phyloP scores from a whole-genome alignment of 2,113 vertebrate species.

The Lagopus leucura region DNA sequence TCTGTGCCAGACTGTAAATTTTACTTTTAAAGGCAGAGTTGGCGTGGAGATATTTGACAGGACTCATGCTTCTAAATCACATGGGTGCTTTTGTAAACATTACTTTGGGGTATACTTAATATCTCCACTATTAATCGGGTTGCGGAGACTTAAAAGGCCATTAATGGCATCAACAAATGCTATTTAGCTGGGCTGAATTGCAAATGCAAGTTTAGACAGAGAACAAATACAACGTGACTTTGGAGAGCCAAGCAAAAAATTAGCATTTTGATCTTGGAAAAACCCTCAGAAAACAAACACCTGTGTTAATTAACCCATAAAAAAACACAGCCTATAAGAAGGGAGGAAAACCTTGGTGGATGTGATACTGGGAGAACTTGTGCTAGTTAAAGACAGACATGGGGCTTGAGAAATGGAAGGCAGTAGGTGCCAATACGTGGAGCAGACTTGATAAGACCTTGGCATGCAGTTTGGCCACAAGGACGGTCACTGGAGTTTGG shows the following conservation, averaged over 20 bases:
- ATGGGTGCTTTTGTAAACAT: slow-evolving; percentile 64
- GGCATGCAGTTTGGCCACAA: background rate
- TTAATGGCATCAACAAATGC: slow-evolving; percentile 68
- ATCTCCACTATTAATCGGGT: slow-evolving; percentile 65
- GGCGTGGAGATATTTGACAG: slow-evolving; percentile 50
- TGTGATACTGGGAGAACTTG: background rate
- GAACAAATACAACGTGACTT: slow-evolving; percentile 62
- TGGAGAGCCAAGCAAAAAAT: slow-evolving; percentile 22
- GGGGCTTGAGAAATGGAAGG: background rate
- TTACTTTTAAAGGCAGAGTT: slow-evolving; percentile 69
- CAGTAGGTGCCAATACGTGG: background rate
- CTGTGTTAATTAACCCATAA: background rate
- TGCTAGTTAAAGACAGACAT: slow-evolving; percentile 8
- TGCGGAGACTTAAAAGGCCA: slow-evolving; percentile 66
- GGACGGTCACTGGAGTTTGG: background rate
- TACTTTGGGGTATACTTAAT: slow-evolving; percentile 64
- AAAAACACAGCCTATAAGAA: slow-evolving; percentile 4
- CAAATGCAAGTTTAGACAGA: slow-evolving; percentile 66
- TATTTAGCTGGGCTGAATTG: slow-evolving; percentile 62
- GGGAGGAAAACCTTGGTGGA: background rate
- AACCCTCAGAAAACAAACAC: background rate
- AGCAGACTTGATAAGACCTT: background rate
- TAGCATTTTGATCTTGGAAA: background rate
- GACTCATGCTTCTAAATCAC: slow-evolving; percentile 61
- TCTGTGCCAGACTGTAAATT: slow-evolving; percentile 42